These are phyloP conservation scores for Pandion haliaetus DNA, from an alignment of 2,113 vertebrate species.

Conservation along the genomic window DNA sequence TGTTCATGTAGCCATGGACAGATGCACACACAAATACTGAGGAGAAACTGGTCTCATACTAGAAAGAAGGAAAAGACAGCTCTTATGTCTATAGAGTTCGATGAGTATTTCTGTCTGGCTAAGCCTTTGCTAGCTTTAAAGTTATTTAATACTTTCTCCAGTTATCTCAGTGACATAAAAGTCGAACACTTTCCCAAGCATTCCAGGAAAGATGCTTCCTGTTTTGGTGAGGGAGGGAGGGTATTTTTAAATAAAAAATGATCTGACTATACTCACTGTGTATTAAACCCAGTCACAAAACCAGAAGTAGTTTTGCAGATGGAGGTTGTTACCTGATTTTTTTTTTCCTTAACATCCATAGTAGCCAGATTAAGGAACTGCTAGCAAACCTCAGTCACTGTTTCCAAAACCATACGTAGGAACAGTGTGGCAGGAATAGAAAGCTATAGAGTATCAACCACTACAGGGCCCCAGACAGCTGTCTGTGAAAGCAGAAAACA, in stretches of 20 bases:
- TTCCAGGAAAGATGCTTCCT: constrained; percentile 54
- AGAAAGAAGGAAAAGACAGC: neutral
- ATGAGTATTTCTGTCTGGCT: neutral
- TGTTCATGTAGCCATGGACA: neutral
- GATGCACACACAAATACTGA: neutral
- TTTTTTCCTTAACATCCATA: neutral
- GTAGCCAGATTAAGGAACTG: constrained; percentile 43
- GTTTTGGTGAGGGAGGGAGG: neutral
- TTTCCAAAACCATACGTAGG: neutral
- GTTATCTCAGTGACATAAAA: constrained; percentile 12
- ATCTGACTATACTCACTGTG: neutral
- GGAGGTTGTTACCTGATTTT: constrained; percentile 6
- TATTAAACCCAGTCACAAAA: constrained; percentile 15
- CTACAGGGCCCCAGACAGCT: neutral
- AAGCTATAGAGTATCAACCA: neutral
- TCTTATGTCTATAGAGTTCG: neutral
- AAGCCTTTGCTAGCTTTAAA: neutral
- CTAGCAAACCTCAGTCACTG: neutral
- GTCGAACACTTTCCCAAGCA: constrained; percentile 14
- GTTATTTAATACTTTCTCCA: neutral
- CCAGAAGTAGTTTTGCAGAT: constrained; percentile 31
- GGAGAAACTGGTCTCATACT: neutral
- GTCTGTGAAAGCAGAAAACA: constrained; percentile 23
- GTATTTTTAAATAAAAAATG: constrained; percentile 33
- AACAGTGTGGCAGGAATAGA: neutral